Evolutionary conservation across 2,113 vertebrate genomes (phyloP).

Genomic region (Xenotilapia longispinis): DNA sequence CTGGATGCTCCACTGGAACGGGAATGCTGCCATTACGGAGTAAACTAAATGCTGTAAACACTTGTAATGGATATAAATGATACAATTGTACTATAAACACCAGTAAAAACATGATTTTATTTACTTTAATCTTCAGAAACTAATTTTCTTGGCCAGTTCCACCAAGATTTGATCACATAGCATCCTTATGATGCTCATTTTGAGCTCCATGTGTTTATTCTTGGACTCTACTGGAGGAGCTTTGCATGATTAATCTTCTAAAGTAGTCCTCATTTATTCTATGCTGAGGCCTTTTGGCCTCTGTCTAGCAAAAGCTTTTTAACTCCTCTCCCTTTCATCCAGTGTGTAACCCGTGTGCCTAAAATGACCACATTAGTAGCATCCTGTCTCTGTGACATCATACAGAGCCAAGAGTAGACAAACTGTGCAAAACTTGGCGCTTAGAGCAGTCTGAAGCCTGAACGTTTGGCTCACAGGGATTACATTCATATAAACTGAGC

Average conservation of each 20-base stretch:
- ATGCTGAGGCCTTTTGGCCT: background rate
- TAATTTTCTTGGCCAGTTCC: background rate
- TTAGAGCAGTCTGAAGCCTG: background rate
- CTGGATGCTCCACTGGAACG: background rate
- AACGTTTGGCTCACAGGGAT: background rate
- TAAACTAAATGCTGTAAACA: background rate
- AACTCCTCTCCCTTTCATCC: background rate
- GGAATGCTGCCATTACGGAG: background rate
- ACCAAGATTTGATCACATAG: background rate
- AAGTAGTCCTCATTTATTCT: background rate
- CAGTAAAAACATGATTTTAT: background rate
- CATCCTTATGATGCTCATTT: background rate
- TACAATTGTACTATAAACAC: background rate
- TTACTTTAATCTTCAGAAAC: background rate
- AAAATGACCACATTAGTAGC: background rate
- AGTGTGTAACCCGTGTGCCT: background rate
- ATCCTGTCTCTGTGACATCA: background rate
- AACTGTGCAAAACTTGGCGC: background rate
- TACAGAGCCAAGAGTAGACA: background rate
- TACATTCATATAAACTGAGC: background rate
- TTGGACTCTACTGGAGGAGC: background rate
- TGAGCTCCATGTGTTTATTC: background rate
- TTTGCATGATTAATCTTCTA: background rate
- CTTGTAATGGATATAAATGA: background rate
- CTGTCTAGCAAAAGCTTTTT: background rate